A percentile compares a stretch with the other conserved stretches of the same genome.
Evolutionary conservation across 2,113 vertebrate genomes (phyloP).

Genomic region (Patagioenas fasciata): DNA sequence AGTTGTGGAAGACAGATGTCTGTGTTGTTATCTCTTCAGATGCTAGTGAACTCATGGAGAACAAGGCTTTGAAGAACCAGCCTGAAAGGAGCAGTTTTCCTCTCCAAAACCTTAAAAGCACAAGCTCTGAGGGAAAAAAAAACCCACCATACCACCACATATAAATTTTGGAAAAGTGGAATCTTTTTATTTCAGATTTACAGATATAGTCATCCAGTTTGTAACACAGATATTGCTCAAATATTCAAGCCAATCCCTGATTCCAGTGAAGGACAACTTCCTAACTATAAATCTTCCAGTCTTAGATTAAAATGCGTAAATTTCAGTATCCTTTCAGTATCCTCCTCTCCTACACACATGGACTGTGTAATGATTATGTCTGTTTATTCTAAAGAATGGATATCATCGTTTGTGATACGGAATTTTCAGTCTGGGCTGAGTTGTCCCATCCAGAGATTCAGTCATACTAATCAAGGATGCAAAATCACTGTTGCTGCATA

Average conservation of each 20-base stretch:
- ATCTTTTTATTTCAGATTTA: not conserved
- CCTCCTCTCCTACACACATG: not conserved
- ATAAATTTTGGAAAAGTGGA: not conserved
- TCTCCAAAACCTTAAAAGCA: not conserved
- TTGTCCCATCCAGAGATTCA: not conserved
- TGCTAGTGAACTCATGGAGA: not conserved
- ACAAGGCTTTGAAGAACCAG: not conserved
- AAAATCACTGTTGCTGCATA: not conserved
- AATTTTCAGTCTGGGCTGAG: not conserved
- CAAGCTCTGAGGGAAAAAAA: not conserved
- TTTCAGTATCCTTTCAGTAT: not conserved
- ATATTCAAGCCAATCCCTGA: not conserved
- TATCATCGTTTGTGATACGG: not conserved
- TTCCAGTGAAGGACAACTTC: not conserved
- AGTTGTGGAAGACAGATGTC: not conserved
- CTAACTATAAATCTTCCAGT: not conserved
- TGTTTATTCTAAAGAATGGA: not conserved
- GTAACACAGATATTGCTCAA: not conserved
- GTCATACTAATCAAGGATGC: fast-evolving
- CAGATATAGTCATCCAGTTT: not conserved
- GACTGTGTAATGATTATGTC: not conserved
- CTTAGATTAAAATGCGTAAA: not conserved
- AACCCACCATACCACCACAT: fast-evolving
- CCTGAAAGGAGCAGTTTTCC: not conserved
- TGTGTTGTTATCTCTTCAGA: not conserved